phyloP scores from a whole-genome alignment of 1,140 invertebrate species.

The Aphelenchoides fujianensis region DNA sequence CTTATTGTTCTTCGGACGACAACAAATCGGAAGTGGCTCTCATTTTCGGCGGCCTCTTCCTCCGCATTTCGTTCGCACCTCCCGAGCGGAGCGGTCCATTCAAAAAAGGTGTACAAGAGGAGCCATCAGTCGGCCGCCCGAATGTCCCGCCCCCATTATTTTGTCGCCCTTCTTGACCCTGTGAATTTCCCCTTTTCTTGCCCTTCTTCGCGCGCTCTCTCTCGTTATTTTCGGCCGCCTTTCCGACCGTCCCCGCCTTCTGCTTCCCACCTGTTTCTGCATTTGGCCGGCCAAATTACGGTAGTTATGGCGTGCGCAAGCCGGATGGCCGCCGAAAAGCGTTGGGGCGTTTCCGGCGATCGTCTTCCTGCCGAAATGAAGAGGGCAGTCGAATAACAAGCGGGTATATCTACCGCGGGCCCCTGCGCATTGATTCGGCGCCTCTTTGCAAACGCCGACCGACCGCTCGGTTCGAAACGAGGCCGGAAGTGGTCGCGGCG shows the following conservation, averaged over 20 bases:
- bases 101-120: not conserved
- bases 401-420: no score
- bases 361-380: no score
- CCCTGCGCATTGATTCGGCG: no score
- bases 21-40: not conserved
- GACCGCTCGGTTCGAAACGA: not conserved
- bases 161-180: constrained; percentile 4
- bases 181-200: no score
- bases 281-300: not conserved
- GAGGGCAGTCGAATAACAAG: no score
- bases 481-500: not conserved
- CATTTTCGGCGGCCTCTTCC: not conserved
- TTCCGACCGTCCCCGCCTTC: not conserved
- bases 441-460: no score
- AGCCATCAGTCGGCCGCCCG: not conserved
- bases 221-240: not conserved
- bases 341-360: no score
- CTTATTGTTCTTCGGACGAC: not conserved
- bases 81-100: not conserved
- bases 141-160: no score
- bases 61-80: not conserved
- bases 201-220: no score
- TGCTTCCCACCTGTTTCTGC: constrained; percentile 1
- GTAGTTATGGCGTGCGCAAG: not conserved
- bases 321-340: no score